phyloP scores from a whole-genome alignment of 2,888 invertebrate genomes.

The Orchesella flavescens region DNA sequence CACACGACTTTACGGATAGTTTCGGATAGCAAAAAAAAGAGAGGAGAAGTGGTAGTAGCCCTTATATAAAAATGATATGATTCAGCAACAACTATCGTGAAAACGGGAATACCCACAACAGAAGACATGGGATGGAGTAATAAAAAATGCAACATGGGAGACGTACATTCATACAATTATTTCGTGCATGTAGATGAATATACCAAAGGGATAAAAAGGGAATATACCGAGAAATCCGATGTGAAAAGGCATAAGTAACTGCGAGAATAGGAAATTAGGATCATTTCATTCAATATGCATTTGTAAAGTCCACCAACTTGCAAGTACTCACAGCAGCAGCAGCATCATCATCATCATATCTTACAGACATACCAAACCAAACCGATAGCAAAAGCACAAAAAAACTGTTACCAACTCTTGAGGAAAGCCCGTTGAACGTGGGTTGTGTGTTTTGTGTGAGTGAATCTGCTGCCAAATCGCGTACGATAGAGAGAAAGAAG shows the following conservation, averaged over 20 bases:
- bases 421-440: constrained; percentile 11
- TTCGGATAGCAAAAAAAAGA: constrained; percentile 41
- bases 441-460: background rate
- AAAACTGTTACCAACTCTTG: constrained; percentile 53
- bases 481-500: too few species aligned
- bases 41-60: background rate
- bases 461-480: constrained; percentile 9
- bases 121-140: constrained; percentile 18
- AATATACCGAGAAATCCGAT: background rate
- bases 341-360: background rate
- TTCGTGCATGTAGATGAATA: background rate
- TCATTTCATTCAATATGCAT: constrained; percentile 7
- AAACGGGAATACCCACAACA: constrained; percentile 34
- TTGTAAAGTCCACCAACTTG: background rate
- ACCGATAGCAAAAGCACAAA: background rate
- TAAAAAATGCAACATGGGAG: constrained; percentile 42
- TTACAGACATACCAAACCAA: too few species aligned
- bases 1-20: constrained; percentile 44
- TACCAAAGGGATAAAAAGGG: background rate
- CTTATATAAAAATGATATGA: constrained; percentile 39
- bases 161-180: background rate
- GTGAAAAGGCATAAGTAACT: background rate
- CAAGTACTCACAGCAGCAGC: background rate
- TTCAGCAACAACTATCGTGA: constrained; percentile 39
- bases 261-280: background rate